phyloP scores from a whole-genome alignment of 1,140 invertebrate species.

The Drosophila chauvacae region DNA sequence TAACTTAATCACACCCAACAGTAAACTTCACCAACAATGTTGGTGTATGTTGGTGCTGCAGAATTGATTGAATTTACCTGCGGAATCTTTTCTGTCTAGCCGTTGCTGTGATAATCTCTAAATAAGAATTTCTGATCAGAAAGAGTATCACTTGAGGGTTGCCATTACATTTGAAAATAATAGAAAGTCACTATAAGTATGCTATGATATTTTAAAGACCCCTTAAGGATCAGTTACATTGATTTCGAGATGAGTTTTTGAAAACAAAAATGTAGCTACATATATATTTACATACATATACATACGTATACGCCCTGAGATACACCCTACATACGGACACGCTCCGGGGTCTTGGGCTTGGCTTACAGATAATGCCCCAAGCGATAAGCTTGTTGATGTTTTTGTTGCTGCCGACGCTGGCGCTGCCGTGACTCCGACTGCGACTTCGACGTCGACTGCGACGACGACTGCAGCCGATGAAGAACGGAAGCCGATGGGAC shows the following conservation, averaged over 20 bases:
- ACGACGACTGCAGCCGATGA: slow-evolving; percentile 49
- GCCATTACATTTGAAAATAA: background rate
- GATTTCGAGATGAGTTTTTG: background rate
- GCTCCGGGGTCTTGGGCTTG: slow-evolving; percentile 47
- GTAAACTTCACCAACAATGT: background rate
- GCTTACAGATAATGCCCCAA: slow-evolving; percentile 36
- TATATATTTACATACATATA: background rate
- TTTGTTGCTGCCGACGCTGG: slow-evolving; percentile 57
- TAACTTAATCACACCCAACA: background rate
- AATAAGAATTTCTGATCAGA: background rate
- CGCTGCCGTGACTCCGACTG: slow-evolving; percentile 38
- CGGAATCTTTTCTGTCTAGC: background rate
- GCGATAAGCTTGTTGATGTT: slow-evolving; percentile 77
- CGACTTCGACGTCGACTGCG: slow-evolving; percentile 1
- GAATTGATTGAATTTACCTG: background rate
- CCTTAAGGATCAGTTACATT: background rate
- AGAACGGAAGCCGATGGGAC: slow-evolving; percentile 70
- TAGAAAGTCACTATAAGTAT: background rate
- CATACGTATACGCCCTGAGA: slow-evolving; percentile 3
- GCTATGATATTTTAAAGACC: background rate
- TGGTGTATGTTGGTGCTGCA: background rate
- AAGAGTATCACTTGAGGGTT: too few relatives aligned
- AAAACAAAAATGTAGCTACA: background rate
- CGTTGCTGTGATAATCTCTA: background rate
- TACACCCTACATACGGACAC: slow-evolving; percentile 40